Base-by-base conservation (phyloP, 1,140 invertebrate species). In the Drosophila nikananu region DNA sequence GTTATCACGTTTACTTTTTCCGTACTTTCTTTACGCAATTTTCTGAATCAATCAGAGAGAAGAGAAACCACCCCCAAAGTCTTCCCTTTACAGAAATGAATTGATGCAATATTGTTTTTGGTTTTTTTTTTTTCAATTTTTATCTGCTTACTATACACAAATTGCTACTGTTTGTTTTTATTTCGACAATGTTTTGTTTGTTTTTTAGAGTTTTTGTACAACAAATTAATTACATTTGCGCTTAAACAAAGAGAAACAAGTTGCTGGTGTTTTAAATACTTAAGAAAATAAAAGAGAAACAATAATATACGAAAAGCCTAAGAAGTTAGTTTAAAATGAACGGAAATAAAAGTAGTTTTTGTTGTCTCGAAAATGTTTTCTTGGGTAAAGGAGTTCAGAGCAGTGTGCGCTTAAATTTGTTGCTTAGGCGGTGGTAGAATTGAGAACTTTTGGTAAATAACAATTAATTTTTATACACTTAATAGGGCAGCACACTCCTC, bases 111-210 rank as follows among this genome's bases (percentile, higher is more conserved):
- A 52, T 49, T 72, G 62, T 49, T 81, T 58, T 54, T 78, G 23
- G 30, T 66, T 55, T 66, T 68, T 44, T 68, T 44, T 25, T 30
- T 66, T 70, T 71, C 67, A 71, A 35, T 71, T 70, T 63, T 63
- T 80, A 86, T 75, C 80, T 81, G 84, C 84, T 89, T 89, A 87
- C 77, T 87, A 83, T 87, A 89, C 84, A 87, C 86, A 89, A 83
- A 90, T 87, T 89, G 81, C 86, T 89, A 84, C 62, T 65, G 71
- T 84, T 87, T 89, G 77, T 63, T 59, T 87, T 87, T 89, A 89
- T 89, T 89, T 87, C 64, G 64, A 75, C 74, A 83, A 83, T 83
- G 39, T 42, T 78, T 67, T 64, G 68, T 78, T 65, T 74, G 37
- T 68, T 68, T 73, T 61, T 57, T 48, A 62, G 61, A 23, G 52